A percentile compares a stretch with the other conserved stretches of the same genome.
phyloP scores from a whole-genome alignment of 2,888 invertebrate genomes.

The Heliconius erato region DNA sequence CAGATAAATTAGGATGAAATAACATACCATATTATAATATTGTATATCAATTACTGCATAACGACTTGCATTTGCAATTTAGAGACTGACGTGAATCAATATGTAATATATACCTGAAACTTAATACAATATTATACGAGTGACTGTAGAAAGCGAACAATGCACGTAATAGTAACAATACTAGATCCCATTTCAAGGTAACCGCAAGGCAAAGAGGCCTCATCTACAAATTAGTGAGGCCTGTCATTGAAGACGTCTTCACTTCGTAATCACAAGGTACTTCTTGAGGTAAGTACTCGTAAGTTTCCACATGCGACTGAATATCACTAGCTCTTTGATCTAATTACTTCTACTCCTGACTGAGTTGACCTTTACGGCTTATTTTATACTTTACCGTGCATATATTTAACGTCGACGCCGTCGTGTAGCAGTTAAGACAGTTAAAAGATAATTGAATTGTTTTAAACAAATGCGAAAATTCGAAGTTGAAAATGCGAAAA shows the following conservation, averaged over 20 bases:
- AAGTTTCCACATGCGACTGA: constrained; percentile 39
- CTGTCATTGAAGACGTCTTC: constrained; percentile 49
- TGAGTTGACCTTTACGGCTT: neutral
- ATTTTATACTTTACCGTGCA: neutral
- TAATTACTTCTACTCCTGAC: constrained; percentile 5
- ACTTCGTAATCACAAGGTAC: constrained; percentile 50
- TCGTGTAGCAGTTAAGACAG: neutral
- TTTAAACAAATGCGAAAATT: too few relatives aligned
- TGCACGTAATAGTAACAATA: constrained; percentile 43
- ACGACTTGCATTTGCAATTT: constrained; percentile 13
- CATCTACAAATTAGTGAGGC: constrained; percentile 54
- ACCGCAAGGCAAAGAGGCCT: constrained; percentile 52
- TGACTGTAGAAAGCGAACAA: constrained; percentile 40
- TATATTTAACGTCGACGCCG: neutral
- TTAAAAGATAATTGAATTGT: too few relatives aligned
- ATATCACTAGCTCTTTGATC: constrained; percentile 38
- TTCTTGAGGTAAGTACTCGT: constrained; percentile 47
- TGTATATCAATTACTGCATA: neutral
- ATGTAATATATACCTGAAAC: constrained; percentile 33
- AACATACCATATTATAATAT: constrained; percentile 7
- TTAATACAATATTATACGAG: constrained; percentile 26
- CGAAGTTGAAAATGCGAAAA: too few relatives aligned
- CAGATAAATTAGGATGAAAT: neutral
- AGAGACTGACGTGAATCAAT: constrained; percentile 10
- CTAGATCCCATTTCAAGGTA: constrained; percentile 48